Percentiles rank a stretch among this genome's conserved stretches.
Conservation (phyloP, 2,113 vertebrate species). For the Danionella cerebrum region DNA sequence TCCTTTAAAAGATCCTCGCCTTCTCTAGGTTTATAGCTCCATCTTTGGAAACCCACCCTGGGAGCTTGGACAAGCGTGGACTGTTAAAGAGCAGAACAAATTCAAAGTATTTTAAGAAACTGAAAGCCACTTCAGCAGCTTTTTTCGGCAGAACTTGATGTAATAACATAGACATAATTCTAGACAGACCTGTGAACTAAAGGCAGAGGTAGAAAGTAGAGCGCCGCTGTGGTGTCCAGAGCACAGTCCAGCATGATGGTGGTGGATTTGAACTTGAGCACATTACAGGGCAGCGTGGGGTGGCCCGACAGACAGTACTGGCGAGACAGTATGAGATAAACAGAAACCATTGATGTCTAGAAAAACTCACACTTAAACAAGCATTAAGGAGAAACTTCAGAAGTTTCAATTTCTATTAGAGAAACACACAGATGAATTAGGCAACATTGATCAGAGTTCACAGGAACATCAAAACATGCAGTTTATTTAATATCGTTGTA, state of each 20-base stretch:
- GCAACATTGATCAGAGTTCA: too few relatives aligned
- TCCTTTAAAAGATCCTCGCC: conserved; percentile 53
- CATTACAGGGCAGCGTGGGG: conserved; percentile 92
- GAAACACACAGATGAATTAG: too few relatives aligned
- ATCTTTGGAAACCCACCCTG: conserved; percentile 89
- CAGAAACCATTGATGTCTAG: too few relatives aligned
- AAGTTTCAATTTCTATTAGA: too few relatives aligned
- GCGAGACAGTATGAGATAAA: too few relatives aligned
- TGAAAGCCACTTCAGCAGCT: too few relatives aligned
- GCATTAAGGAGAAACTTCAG: too few relatives aligned
- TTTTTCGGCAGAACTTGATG: too few relatives aligned
- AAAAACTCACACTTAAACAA: too few relatives aligned
- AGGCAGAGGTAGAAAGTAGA: conserved; percentile 87
- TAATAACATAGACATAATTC: too few relatives aligned
- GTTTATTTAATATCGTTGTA: too few relatives aligned
- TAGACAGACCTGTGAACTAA: conserved; percentile 91
- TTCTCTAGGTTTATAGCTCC: conserved; percentile 85
- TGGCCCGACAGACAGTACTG: conserved; percentile 96
- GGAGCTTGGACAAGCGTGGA: conserved; percentile 85
- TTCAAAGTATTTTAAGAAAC: neutral
- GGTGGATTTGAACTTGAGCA: conserved; percentile 97
- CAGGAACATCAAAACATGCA: too few relatives aligned
- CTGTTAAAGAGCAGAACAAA: conserved; percentile 62
- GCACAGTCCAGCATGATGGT: conserved; percentile 98
- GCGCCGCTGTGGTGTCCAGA: conserved; percentile 90